phyloP scores from a whole-genome alignment of 2,797 vertebrate species.

The Mus minutoides region DNA sequence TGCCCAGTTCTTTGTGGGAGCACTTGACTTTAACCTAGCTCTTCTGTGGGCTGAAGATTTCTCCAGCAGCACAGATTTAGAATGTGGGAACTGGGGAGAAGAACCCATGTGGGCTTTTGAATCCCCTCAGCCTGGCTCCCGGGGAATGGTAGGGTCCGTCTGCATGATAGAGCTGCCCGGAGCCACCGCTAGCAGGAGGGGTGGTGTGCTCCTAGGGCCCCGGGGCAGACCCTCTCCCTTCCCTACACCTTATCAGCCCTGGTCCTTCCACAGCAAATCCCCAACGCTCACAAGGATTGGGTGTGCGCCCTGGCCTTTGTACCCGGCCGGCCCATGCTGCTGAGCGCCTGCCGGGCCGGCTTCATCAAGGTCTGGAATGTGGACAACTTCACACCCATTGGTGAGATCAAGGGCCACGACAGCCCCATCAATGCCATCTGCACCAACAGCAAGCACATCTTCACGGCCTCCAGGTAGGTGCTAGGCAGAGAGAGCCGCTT shows the following conservation, averaged over 20 bases:
- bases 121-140: not conserved
- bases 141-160: accelerated
- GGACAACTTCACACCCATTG: constrained; percentile 95
- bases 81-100: not conserved
- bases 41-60: not conserved
- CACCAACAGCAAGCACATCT: constrained; percentile 96
- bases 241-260: not conserved
- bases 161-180: not conserved
- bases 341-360: constrained; percentile 96
- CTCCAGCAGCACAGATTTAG: not conserved
- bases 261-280: constrained; percentile 93
- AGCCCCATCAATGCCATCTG: constrained; percentile 99
- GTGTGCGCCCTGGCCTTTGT: constrained; percentile 96
- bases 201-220: not conserved
- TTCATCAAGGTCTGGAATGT: constrained; percentile 98
- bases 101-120: not conserved
- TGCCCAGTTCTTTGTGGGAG: accelerated
- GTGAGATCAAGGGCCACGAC: constrained; percentile 97
- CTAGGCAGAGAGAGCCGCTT: not conserved
- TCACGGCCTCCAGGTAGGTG: constrained; percentile 97
- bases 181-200: not conserved
- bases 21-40: not conserved
- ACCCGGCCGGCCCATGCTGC: constrained; percentile 94
- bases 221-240: not conserved
- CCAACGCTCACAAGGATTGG: constrained; percentile 99